Percentiles rank a stretch among this genome's conserved stretches.
Evolutionary conservation across 1,140 invertebrate species (phyloP).

Genomic region (Drosophila nigrodunni): DNA sequence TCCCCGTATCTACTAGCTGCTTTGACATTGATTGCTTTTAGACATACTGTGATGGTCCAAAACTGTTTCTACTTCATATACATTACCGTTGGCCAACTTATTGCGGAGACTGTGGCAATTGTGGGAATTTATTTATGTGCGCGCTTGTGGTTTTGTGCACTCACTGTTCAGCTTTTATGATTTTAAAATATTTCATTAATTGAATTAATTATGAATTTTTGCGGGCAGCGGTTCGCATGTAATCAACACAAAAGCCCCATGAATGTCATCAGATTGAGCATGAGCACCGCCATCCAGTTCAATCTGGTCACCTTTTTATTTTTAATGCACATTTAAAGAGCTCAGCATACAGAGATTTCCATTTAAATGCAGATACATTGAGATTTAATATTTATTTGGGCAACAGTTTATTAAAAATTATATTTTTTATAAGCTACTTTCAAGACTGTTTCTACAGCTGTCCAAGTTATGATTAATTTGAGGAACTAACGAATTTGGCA

Average conservation of each 20-base stretch:
- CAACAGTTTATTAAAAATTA: no score
- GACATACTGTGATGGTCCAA: slow-evolving; percentile 39
- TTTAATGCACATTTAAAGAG: no score
- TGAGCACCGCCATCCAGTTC: no score
- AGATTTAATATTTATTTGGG: no score
- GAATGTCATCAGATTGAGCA: not conserved
- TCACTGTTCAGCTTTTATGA: slow-evolving; percentile 45
- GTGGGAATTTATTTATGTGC: not conserved
- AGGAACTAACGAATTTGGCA: no score
- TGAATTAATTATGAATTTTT: slow-evolving; percentile 77
- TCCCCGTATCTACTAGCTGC: slow-evolving; percentile 11
- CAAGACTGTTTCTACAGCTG: no score
- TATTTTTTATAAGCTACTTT: no score
- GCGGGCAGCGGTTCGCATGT: slow-evolving; percentile 41
- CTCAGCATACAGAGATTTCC: no score
- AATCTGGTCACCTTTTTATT: no score
- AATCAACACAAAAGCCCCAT: slow-evolving; percentile 30
- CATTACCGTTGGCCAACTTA: not conserved
- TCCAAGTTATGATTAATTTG: no score
- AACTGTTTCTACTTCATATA: not conserved
- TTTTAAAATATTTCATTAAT: slow-evolving; percentile 76
- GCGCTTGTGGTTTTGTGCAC: not conserved
- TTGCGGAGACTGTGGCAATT: not conserved
- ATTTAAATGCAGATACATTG: no score
- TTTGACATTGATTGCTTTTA: slow-evolving; percentile 61